A percentile compares a stretch with the other conserved stretches of the same genome.
These are phyloP conservation scores for Spialia ferax DNA, from an alignment of 2,888 invertebrate genomes.

Conservation along the genomic window DNA sequence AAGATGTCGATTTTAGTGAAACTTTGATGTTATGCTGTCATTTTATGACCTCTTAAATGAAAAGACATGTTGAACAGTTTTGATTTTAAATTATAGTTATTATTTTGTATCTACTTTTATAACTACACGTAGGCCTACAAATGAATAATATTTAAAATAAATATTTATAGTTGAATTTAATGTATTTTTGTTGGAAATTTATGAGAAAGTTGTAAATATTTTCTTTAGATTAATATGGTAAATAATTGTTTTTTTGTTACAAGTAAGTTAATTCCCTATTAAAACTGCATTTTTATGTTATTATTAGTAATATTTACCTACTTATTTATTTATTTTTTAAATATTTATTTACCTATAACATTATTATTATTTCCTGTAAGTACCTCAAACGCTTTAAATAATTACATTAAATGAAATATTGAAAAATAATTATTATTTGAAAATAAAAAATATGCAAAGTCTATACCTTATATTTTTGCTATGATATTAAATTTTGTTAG, in stretches of 20 bases:
- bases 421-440: slow-evolving; percentile 6
- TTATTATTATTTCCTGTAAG: background rate
- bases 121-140: slow-evolving; percentile 20
- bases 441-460: background rate
- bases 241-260: background rate
- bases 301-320: background rate
- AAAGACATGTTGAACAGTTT: background rate
- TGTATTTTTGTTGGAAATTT: slow-evolving; percentile 4
- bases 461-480: slow-evolving; percentile 33
- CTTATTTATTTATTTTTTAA: background rate
- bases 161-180: background rate
- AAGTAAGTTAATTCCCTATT: no score
- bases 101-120: background rate
- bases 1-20: no score
- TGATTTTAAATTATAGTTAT: slow-evolving; percentile 2
- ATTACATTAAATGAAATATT: background rate
- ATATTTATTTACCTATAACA: background rate
- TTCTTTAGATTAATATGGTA: background rate
- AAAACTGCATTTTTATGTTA: no score
- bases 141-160: background rate
- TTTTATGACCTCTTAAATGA: no score
- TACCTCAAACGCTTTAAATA: slow-evolving; percentile 23
- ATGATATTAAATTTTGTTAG: slow-evolving; percentile 14
- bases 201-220: background rate
- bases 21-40: no score